Base-by-base conservation (phyloP, 2,888 invertebrate genomes). In the Amiota communis region DNA sequence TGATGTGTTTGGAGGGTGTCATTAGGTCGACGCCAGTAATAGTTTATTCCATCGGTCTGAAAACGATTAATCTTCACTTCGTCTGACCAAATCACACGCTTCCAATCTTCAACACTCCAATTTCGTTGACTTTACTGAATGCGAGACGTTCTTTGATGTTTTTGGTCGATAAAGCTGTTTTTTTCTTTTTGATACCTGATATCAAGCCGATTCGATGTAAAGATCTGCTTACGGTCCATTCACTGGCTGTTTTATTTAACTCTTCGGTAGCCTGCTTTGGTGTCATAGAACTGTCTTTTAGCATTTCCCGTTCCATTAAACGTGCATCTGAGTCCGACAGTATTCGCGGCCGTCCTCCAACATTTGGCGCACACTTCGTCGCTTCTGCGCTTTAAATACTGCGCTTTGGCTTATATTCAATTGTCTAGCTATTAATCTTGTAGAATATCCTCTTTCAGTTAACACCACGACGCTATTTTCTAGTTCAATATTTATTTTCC, bases 81-180 rank as follows among this genome's bases (percentile, higher is more conserved):
- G 36, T 73, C 65, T 8, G 70, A 67, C 70, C 73, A 73, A 20
- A 70, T 73, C 4, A 70, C 65, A n/a, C 56, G 70, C 59, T 73
- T 73, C 70, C 73, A 73, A 51, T 73, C 73, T 1, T 67, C 70
- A 70, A 70, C 49, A 13, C 57, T 59, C 57, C 70, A 73, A 36
- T 73, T 57, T 17, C 47, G 4, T 51, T 70, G 73, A n/a, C 56
- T n/a, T 57, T n/a, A 4, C 46, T 64, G 11, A 73, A 72, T 20
- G 23, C 47, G 20, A 72, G 15, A 13, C 67, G 72, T 12, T 65
- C 72, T 57, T 57, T 65, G 8, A 67, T 56, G 57, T 72, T 72
- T 65, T 71, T 71, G 1, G 61, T 49, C 12, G 70, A 61, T 49
- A 70, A 48, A 13, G 61, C 71, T 36, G 63, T 36, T 56, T 64